These are phyloP conservation scores for Sussaba pulchella DNA, from an alignment of 2,888 invertebrate species.

Conservation along the genomic window DNA sequence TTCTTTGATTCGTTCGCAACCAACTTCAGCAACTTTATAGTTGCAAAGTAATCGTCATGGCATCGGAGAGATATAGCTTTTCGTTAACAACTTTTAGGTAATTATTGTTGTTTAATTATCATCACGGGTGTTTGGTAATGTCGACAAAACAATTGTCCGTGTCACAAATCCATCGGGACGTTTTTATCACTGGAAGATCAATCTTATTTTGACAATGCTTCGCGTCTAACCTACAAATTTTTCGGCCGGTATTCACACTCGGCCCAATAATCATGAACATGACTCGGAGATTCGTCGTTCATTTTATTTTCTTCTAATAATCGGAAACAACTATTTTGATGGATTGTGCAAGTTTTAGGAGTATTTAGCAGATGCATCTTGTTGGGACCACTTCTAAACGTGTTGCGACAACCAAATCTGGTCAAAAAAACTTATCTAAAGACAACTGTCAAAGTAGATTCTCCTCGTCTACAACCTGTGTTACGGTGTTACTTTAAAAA, in stretches of 20 bases:
- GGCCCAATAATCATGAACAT: slow-evolving; percentile 5
- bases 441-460: too few relatives aligned
- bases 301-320: background rate
- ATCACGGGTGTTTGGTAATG: background rate
- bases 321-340: background rate
- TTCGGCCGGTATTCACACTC: slow-evolving; percentile 6
- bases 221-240: slow-evolving; percentile 54
- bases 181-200: background rate
- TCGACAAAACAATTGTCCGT: background rate
- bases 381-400: background rate
- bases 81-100: slow-evolving; percentile 95
- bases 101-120: slow-evolving; percentile 67
- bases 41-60: slow-evolving; percentile 91
- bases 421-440: too few relatives aligned
- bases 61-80: slow-evolving; percentile 98
- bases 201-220: slow-evolving; percentile 11
- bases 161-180: background rate
- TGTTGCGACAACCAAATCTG: too few relatives aligned
- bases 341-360: background rate
- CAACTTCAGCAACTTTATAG: slow-evolving; percentile 66
- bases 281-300: background rate
- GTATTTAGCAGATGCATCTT: background rate
- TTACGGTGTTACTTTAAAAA: too few relatives aligned
- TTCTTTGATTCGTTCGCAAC: background rate
- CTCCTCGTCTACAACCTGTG: too few relatives aligned